A percentile compares a stretch with the other conserved stretches of the same genome.
phyloP scores from a whole-genome alignment of 2,888 invertebrate genomes.

The Uropetala carovei region DNA sequence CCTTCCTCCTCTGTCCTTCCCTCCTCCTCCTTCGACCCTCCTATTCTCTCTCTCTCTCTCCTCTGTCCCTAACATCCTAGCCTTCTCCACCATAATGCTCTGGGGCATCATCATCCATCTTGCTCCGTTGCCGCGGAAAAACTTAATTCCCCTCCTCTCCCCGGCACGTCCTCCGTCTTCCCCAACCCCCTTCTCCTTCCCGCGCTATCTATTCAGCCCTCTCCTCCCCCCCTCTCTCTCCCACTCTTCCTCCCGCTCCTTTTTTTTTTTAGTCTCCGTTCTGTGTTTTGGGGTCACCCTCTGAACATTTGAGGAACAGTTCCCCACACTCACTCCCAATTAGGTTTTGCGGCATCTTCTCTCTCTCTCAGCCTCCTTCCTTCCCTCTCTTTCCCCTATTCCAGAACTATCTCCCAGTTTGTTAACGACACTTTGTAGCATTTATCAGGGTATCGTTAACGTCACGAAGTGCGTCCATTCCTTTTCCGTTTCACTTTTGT shows the following conservation, averaged over 20 bases:
- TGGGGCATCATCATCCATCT: conserved; percentile 26
- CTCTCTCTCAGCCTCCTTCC: no score
- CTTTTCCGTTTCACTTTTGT: background rate
- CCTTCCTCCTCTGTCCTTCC: background rate
- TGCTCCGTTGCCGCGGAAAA: conserved; percentile 8
- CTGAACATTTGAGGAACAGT: background rate
- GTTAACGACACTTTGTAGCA: background rate
- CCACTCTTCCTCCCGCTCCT: no score
- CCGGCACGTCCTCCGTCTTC: background rate
- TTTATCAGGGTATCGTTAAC: background rate
- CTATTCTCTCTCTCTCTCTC: background rate
- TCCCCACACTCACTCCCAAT: background rate
- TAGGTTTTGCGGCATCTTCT: background rate
- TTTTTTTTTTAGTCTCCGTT: no score
- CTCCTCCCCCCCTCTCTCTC: no score
- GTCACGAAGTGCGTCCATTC: background rate
- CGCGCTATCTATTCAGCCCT: no score
- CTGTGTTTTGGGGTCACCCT: no score
- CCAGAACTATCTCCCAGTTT: background rate
- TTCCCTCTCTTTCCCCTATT: background rate
- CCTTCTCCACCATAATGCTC: conserved; percentile 8
- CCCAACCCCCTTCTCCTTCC: background rate
- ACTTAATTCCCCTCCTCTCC: background rate
- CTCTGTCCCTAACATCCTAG: background rate
- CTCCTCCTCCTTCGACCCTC: background rate